Evolutionary conservation across 2,888 invertebrate species (phyloP), one percentile per base, ranked within the genome.

Genomic region (Sminthurinus aureus): DNA sequence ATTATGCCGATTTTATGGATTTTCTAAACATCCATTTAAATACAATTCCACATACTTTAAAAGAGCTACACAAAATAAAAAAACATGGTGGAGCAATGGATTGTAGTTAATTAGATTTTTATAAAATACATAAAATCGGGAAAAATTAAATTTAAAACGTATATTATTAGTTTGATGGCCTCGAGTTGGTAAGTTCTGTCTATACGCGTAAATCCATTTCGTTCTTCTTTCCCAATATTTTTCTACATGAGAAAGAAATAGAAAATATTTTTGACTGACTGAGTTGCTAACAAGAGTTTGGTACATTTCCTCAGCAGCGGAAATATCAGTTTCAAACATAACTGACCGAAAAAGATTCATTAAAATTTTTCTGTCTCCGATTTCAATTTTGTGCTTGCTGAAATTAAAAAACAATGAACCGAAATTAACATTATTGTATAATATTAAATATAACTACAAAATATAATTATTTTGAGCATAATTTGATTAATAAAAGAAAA

Each of bases 101-200:
- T n/a, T n/a, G n/a, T n/a, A n/a, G n/a, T n/a, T n/a, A n/a, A n/a
- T n/a, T n/a, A n/a, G 38, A 38, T 38, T 38, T 38, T 38, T 38
- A 38, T 38, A 6, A 38, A 38, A 38, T 38, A 1, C 38, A 38
- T 4, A 38, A 38, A 38, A 6, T 38, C n/a, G n/a, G n/a, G n/a
- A 38, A 38, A 38, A 38, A 38, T n/a, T n/a, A 38, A 38, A 38
- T n/a, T n/a, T n/a, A 38, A 38, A 38, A 38, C 38, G 38, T 22
- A 71, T 13, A 71, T 71, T 71, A 71, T 71, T 71, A 13, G 71
- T 71, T 24, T 71, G 22, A 15, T 71, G 71, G 0, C 71, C 71
- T 71, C 71, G 8, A 13, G 71, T 71, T 8, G 71, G 71, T 22
- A 71, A 24, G 8, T 13, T 26, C 11, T 71, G 71, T 8, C 71